Evolutionary conservation across 2,888 invertebrate species (phyloP).

Genomic region (Stenolophus ochropezus): DNA sequence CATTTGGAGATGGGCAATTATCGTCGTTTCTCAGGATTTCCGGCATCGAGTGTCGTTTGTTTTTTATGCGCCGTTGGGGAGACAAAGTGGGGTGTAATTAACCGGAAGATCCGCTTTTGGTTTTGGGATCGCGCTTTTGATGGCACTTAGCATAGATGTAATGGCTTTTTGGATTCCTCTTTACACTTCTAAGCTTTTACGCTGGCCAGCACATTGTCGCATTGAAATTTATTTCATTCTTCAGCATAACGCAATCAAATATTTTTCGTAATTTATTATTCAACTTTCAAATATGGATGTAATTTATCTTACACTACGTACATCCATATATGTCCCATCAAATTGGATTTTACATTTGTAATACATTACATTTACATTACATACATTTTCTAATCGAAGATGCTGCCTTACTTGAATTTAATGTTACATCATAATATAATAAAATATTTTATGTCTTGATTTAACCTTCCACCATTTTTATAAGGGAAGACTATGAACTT

Average conservation of each 20-base stretch:
- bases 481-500: too few relatives aligned
- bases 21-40: slow-evolving; percentile 34
- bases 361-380: neutral
- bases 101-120: slow-evolving; percentile 32
- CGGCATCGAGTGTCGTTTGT: slow-evolving; percentile 34
- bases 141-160: slow-evolving; percentile 39
- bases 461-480: too few relatives aligned
- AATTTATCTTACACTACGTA: neutral
- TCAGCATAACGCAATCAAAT: neutral
- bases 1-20: slow-evolving; percentile 42
- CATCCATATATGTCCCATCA: neutral
- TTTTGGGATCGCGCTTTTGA: slow-evolving; percentile 14
- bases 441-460: too few relatives aligned
- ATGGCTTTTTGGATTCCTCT: slow-evolving; percentile 22
- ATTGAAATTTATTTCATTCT: neutral
- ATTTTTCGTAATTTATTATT: neutral
- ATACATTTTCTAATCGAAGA: neutral
- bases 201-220: neutral
- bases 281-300: neutral
- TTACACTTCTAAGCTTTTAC: slow-evolving; percentile 18
- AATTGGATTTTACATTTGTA: neutral
- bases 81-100: slow-evolving; percentile 35
- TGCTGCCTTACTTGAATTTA: too few relatives aligned
- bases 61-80: slow-evolving; percentile 47
- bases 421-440: too few relatives aligned